A percentile compares a stretch with the other conserved stretches of the same genome.
Evolutionary conservation across 2,113 vertebrate species (phyloP).

Genomic region (Anhinga anhinga): DNA sequence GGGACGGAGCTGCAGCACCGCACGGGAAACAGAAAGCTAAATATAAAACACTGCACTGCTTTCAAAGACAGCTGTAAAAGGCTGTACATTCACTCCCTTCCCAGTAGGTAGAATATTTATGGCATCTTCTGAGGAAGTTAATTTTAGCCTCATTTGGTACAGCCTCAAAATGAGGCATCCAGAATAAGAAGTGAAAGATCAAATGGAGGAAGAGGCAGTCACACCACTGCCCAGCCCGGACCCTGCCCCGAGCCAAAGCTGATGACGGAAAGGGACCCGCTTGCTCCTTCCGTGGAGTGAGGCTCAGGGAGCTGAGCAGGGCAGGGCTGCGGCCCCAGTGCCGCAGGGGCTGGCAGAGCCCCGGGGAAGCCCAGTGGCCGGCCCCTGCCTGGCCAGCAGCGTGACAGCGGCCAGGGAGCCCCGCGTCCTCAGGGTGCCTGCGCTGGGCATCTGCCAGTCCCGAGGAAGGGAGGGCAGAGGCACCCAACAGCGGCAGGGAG

Average conservation of each 20-base stretch:
- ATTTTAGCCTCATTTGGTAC: constrained; percentile 9
- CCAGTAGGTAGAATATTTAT: neutral
- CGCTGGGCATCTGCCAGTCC: neutral
- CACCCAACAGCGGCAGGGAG: neutral
- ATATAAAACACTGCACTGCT: neutral
- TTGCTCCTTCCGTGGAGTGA: neutral
- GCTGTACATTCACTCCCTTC: neutral
- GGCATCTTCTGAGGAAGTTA: neutral
- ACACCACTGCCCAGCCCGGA: neutral
- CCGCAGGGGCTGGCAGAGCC: neutral
- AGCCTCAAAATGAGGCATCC: neutral
- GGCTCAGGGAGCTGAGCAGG: accelerated
- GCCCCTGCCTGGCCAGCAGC: neutral
- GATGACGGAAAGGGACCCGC: neutral
- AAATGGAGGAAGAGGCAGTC: neutral
- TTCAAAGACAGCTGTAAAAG: neutral
- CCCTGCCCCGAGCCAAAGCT: neutral
- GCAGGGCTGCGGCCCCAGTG: neutral
- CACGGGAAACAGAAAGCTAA: constrained; percentile 1
- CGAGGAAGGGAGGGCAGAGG: neutral
- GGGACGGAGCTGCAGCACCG: neutral
- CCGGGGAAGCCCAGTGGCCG: neutral
- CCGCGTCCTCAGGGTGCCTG: neutral
- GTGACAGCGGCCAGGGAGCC: neutral
- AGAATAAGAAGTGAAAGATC: neutral